Evolutionary conservation across 1,140 invertebrate species (phyloP), one percentile per base, ranked within the genome.

Genomic region (Coenobita brevimanus): DNA sequence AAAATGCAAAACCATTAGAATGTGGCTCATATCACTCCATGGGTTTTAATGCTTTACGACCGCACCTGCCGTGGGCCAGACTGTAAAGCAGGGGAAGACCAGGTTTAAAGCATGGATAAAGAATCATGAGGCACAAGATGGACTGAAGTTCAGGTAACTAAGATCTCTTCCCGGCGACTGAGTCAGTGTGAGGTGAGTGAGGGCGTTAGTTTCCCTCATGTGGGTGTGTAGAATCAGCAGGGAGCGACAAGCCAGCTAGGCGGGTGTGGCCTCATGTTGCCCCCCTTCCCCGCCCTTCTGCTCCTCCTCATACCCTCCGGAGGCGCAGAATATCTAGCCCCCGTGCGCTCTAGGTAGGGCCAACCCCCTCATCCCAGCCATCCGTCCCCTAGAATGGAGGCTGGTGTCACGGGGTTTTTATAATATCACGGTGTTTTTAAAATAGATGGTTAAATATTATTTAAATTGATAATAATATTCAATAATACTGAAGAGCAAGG

Each of bases 191-290:
- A 1, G 67, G 10, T 38, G 67, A 38, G 27, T 3, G 8, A 38
- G 67, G 41, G 33, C 27, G 24, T 71, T 30, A 38, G 67, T 38
- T 30, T 30, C 27, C 6, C 67, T 38, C 67, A 71, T 76, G 78
- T 24, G 78, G 78, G 15, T 81, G 78, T 81, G 78, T 81, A 38
- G 60, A 33, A 15, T 60, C n/a, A 57, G 78, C 27, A 24, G 57
- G 78, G 78, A 33, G 60, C 67, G 33, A 64, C 78, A n/a, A 64
- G 60, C 17, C 17, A 81, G 78, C 36, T 81, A 81, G 78, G 78
- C 41, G 78, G 78, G 78, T 38, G 78, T 81, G 60, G 78, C 78
- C 78, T 81, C 78, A 81, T 81, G 78, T 60, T 81, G 78, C 78
- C 78, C 43, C 78, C 62, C 78, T 81, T 64, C 78, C 78, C 78